Evolutionary conservation across 30 jellyfish, hydroid and myxozoan species (phyloP), one percentile per base, ranked within the genome.

Genomic region (Mastigias papua): DNA sequence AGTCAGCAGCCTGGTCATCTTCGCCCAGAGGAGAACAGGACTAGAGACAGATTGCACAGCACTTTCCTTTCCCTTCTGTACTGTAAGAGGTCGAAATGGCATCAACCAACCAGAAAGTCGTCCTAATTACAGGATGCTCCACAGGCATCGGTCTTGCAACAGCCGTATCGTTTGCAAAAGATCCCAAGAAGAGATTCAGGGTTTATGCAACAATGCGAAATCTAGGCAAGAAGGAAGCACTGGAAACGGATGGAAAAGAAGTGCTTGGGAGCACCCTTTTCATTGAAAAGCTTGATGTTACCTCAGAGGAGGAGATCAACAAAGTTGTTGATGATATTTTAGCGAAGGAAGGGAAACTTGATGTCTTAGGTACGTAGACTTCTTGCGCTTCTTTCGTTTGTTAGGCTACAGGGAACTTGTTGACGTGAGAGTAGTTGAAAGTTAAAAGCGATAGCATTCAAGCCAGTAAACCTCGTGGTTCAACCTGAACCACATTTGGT

Each of bases 171-270:
- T 86, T 87, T 19, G 96, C 96, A 30, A 87, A 66, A 23, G 96
- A 87, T 22, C 79, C 76, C 28, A 81, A 87, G n/a, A 66, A 67
- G 48, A 63, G 86, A 67, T 87, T 87, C 72, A 76, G 62, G 64
- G 96, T 87, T 8, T 87, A 75, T 42, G 96, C 96, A n/a, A 37
- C 96, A 13, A 78, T 87, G 90, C 75, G 96, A 76, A 87, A 87
- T 50, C 80, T 87, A 22, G 87, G 81, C 27, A 68, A 78, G 80
- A 87, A 76, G 66, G 90, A 57, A 4, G 46, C 70, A 17, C 48
- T 76, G 80, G 96, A 87, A 33, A 58, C 78, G 31, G 90, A 65
- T 16, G 90, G 84, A 3, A 54, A 88, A 17, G 80, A 49, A 15
- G 80, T 27, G 25, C 75, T 78, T 0, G 81, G 75, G 23, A 76